Evolutionary conservation across 2,797 vertebrate genomes (phyloP), one percentile per base, ranked within the genome.

Genomic region (Megalops cyprinoides): DNA sequence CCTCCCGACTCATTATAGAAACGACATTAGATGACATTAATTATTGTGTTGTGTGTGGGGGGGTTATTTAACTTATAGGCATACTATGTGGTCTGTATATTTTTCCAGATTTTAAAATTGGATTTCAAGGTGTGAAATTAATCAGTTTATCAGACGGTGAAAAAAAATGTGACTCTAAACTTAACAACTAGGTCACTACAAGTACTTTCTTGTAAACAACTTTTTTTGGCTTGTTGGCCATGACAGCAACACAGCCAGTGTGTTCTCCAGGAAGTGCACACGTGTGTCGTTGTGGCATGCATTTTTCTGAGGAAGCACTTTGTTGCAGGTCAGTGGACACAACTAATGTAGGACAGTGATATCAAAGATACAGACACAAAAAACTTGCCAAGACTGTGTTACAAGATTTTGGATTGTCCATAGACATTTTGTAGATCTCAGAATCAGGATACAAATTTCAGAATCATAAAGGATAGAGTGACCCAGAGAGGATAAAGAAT

Each of bases 1-100:
- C 67, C 49, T 20, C 23, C 55, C 46, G 48, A 28, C 25, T 81
- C 39, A 76, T 67, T 76, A 76, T 67, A 51, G 31, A 75, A 39
- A 67, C 67, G 23, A 81, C 25, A 48, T n/a, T n/a, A n/a, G n/a
- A n/a, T n/a, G n/a, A n/a, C n/a, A n/a, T n/a, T n/a, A n/a, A n/a
- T n/a, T n/a, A n/a, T n/a, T n/a, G n/a, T n/a, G n/a, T n/a, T n/a
- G n/a, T n/a, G n/a, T n/a, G n/a, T n/a, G 34, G 31, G 31, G 10
- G 5, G 31, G 34, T 37, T 65, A 65, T 14, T 34, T 25, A 23
- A 23, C 37, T 65, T 65, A 65, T 34, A 34, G 10, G 12, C 10
- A 23, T 65, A 37, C 28, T 15, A 5, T 65, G 60, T 65, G 9
- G n/a, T n/a, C n/a, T n/a, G n/a, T n/a, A 34, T 0, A 8, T 31